A percentile compares a stretch with the other conserved stretches of the same genome.
Evolutionary conservation across 1,140 invertebrate species (phyloP).

Genomic region (Drosophila burlai): DNA sequence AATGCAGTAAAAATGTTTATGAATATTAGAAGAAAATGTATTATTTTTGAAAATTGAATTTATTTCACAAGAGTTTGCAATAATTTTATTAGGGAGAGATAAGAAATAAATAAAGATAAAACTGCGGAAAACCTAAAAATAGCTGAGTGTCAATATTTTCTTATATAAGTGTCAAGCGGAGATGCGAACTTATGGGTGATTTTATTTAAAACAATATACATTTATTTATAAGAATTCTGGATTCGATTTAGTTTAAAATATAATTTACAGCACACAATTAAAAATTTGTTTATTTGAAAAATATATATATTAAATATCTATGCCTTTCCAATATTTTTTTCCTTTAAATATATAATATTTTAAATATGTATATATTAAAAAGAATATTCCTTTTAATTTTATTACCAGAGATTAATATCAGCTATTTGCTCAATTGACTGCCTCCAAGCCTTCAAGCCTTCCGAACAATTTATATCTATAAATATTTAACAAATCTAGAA

Average conservation of each 20-base stretch:
- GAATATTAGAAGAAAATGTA: no score
- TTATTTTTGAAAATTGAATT: no score
- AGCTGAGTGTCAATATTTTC: neutral
- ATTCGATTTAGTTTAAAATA: neutral
- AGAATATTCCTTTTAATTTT: neutral
- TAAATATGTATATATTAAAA: no score
- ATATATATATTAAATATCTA: no score
- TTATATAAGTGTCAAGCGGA: neutral
- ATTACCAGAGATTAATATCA: neutral
- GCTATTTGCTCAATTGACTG: neutral
- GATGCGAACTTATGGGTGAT: neutral
- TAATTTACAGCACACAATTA: no score
- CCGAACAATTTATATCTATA: conserved; percentile 2
- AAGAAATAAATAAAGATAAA: conserved; percentile 11
- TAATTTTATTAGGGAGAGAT: conserved; percentile 6
- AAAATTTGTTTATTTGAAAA: no score
- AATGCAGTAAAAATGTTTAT: no score
- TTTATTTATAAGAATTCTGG: no score
- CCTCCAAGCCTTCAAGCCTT: no score
- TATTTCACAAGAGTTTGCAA: conserved; percentile 29
- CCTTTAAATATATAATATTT: no score
- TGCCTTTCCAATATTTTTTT: no score
- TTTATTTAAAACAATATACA: no score
- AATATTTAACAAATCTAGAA: conserved; percentile 23
- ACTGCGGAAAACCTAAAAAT: conserved; percentile 15